Conservation (phyloP, 2,888 invertebrate genomes). For the Eurois occulta region DNA sequence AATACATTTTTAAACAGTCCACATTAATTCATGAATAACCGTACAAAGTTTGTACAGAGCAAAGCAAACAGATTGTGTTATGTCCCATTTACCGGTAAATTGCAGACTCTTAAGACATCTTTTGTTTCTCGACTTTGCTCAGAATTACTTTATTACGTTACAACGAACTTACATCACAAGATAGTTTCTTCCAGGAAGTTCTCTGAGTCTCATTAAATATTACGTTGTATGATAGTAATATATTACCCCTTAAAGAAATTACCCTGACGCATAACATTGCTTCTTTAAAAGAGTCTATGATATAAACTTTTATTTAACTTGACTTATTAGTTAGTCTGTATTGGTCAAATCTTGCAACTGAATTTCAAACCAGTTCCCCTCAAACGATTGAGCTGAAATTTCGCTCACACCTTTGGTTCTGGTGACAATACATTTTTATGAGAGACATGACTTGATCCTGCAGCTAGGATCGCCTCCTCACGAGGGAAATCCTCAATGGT, state of each 20-base stretch:
- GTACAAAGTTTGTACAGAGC: not conserved
- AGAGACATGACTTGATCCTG: not conserved
- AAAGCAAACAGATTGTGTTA: slow-evolving; percentile 1
- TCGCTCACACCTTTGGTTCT: not conserved
- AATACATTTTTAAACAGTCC: not conserved
- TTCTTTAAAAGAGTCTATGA: not conserved
- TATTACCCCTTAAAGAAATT: not conserved
- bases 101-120: not conserved
- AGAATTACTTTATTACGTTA: not conserved
- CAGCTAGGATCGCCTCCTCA: too few relatives aligned
- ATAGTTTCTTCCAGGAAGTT: not conserved
- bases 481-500: too few relatives aligned
- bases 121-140: not conserved
- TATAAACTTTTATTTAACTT: not conserved
- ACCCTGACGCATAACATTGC: too few relatives aligned
- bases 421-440: not conserved
- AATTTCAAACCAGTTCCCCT: too few relatives aligned
- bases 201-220: not conserved
- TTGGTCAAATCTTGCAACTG: not conserved
- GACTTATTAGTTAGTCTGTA: not conserved
- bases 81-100: not conserved
- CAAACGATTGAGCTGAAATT: not conserved
- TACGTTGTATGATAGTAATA: not conserved
- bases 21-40: not conserved
- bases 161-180: not conserved